Conservation (phyloP, 2,113 vertebrate genomes). For the Pituophis catenifer region DNA sequence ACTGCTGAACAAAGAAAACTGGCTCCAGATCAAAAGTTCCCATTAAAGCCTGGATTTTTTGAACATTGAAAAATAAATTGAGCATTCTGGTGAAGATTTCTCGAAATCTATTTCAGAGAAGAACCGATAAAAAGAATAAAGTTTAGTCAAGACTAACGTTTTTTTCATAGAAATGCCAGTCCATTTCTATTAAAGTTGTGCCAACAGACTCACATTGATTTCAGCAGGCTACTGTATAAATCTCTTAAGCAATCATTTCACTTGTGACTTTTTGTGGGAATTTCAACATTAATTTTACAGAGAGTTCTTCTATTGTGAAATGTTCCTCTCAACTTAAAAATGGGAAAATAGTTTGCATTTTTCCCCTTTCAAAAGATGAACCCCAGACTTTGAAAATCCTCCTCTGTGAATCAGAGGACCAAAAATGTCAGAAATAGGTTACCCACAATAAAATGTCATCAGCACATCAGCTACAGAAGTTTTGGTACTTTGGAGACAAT, state of each 20-base stretch:
- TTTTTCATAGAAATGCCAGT: neutral
- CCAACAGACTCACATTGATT: neutral
- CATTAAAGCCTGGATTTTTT: neutral
- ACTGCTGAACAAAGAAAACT: neutral
- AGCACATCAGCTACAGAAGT: neutral
- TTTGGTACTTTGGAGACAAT: neutral
- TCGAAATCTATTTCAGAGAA: neutral
- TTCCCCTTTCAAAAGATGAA: neutral
- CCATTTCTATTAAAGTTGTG: neutral
- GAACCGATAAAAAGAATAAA: neutral
- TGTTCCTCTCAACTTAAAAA: neutral
- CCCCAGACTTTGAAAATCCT: neutral
- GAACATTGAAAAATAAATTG: neutral
- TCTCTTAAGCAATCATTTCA: neutral
- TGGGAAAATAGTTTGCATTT: neutral
- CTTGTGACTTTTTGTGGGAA: neutral
- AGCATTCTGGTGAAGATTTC: neutral
- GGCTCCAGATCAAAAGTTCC: neutral
- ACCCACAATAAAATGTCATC: neutral
- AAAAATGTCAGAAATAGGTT: neutral
- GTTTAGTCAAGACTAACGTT: too few relatives aligned
- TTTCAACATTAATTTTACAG: neutral
- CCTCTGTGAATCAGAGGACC: neutral
- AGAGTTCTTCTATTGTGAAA: neutral
- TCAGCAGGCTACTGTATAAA: neutral